Evolutionary conservation across 2,797 vertebrate species (phyloP).

Genomic region (Coregonus sp.): DNA sequence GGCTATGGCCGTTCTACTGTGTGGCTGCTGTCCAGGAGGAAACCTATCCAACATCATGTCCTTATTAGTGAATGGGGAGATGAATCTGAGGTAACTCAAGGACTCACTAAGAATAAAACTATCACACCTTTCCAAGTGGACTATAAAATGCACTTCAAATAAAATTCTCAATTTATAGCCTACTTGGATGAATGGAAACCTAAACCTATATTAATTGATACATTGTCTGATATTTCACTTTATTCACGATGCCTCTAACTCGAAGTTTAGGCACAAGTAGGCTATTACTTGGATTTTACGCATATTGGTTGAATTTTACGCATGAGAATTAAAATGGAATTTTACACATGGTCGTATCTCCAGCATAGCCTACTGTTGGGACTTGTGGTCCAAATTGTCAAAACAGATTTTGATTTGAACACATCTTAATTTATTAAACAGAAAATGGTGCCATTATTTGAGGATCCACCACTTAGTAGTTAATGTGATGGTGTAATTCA

Average conservation of each 20-base stretch:
- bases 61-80: constrained; percentile 92
- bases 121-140: not conserved
- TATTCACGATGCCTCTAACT: not conserved
- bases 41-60: constrained; percentile 96
- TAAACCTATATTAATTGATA: not conserved
- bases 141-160: not conserved
- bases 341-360: constrained; percentile 12
- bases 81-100: constrained; percentile 91
- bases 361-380: not conserved
- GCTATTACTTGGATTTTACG: constrained; percentile 1
- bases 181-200: not conserved
- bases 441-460: too few species aligned
- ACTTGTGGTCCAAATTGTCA: not conserved
- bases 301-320: constrained; percentile 8
- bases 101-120: not conserved
- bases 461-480: not conserved
- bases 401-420: too few species aligned
- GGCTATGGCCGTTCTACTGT: constrained; percentile 93
- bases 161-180: not conserved
- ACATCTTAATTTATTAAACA: too few species aligned
- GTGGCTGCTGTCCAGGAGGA: constrained; percentile 95
- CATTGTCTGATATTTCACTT: not conserved
- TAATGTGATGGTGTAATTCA: not conserved
- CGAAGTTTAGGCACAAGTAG: not conserved
- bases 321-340: not conserved